A percentile compares a stretch with the other conserved stretches of the same genome.
Evolutionary conservation across 1,140 invertebrate species (phyloP).

Genomic region (Tetranychus urticae): DNA sequence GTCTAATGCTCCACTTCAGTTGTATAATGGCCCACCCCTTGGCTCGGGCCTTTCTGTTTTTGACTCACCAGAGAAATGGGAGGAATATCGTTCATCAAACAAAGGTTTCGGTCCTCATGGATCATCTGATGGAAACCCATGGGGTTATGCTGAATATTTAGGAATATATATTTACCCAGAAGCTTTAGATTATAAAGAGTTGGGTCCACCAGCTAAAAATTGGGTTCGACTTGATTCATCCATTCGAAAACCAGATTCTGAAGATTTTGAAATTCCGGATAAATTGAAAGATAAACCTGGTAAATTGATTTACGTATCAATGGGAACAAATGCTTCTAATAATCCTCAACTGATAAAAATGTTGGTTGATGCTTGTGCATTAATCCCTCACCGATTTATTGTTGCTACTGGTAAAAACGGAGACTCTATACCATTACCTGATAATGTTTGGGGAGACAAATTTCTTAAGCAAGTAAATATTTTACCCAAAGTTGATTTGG

Average conservation of each 20-base stretch:
- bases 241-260: background rate
- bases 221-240: background rate
- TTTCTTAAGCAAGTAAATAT: background rate
- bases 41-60: background rate
- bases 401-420: background rate
- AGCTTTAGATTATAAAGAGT: background rate
- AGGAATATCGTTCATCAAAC: background rate
- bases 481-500: background rate
- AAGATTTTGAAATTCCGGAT: conserved; percentile 1
- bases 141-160: background rate
- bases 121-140: no score
- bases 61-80: background rate
- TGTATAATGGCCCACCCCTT: background rate
- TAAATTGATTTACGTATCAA: conserved; percentile 7
- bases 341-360: conserved; percentile 6
- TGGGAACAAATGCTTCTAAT: conserved; percentile 11
- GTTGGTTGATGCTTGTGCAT: background rate
- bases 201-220: background rate
- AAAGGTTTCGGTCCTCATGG: no score
- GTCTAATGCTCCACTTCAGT: background rate
- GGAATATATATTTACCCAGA: background rate
- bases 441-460: background rate
- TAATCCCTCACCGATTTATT: background rate
- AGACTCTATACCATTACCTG: background rate
- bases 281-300: background rate